A percentile compares a stretch with the other conserved stretches of the same genome.
Conservation (phyloP, 2,113 vertebrate genomes). For the Hydrolagus affinis region DNA sequence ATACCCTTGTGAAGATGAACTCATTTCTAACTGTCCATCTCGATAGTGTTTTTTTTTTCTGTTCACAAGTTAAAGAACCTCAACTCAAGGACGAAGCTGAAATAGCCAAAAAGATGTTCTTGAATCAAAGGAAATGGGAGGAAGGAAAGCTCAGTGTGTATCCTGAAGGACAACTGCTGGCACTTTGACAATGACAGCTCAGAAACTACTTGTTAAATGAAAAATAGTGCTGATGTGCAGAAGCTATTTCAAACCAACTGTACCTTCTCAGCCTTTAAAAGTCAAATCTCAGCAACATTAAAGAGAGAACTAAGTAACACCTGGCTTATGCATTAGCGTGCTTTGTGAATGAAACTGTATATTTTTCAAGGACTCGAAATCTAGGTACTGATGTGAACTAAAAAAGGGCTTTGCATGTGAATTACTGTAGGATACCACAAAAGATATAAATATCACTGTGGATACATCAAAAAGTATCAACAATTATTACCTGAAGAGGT, state of each 20-base stretch:
- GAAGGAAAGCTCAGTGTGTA: neutral
- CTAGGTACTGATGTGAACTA: neutral
- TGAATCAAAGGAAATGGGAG: too few relatives aligned
- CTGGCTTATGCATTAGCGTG: too few relatives aligned
- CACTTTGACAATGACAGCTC: neutral
- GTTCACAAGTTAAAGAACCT: neutral
- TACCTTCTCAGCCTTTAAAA: neutral
- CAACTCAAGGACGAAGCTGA: neutral
- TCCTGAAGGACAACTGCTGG: neutral
- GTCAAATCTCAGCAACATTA: neutral
- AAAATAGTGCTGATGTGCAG: too few relatives aligned
- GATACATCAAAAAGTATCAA: conserved; percentile 82
- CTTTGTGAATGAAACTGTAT: neutral
- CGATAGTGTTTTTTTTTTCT: neutral
- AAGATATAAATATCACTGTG: conserved; percentile 71
- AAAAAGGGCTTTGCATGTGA: conserved; percentile 41
- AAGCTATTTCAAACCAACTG: neutral
- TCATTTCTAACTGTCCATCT: neutral
- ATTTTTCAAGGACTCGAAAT: neutral
- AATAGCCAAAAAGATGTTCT: neutral
- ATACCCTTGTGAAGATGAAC: neutral
- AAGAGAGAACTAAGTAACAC: neutral
- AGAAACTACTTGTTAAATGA: neutral
- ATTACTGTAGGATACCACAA: conserved; percentile 63
- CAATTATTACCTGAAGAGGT: conserved; percentile 91